Evolutionary conservation across 2,113 vertebrate species (phyloP), one percentile per base, ranked within the genome.

Genomic region (Balaenoptera acutorostrata): DNA sequence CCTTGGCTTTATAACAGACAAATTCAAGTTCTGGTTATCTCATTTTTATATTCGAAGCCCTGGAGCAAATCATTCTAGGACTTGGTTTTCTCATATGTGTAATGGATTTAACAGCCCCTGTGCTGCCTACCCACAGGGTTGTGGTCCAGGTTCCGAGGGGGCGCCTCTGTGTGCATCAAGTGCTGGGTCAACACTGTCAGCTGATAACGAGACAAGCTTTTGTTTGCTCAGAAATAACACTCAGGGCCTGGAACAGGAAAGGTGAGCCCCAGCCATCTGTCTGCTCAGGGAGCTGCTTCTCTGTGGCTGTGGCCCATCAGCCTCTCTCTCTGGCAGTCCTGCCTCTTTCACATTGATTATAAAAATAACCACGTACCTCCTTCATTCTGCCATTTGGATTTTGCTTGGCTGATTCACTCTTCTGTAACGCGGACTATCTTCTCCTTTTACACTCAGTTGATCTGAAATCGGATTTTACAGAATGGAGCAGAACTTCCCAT

Each of bases 381-480:
- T n/a, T 21, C 18, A 0, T 29, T 86, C 49, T 61, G 49, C 91
- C 46, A 0, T 93, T 83, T 77, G 75, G 31, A 46, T 72, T 83
- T 93, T 95, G 29, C 39, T 66, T 61, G 90, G 41, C 39, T 69
- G 75, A 81, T n/a, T 90, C 46, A 23, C 33, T 64, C 31, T 93
- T 59, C 15, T 55, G 64, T 36, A 14, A 4, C 4, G 4, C 2
- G 46, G 41, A 46, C 25, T 55, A 21, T 63, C 57, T 41, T 39
- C 49, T 83, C 9, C 52, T 57, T 36, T 25, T 88, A 15, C 1
- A 23, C 23, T 93, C 41, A 31, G 17, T 74, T 72, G 64, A 39
- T 97, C 77, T 95, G 72, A 94, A 93, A 55, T 71, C 15, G 2
- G 64, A 59, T 94, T 90, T 95, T 27, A 95, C 33, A 55, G 49